Base-by-base conservation (phyloP, 2,888 invertebrate species). In the Idaea straminata region DNA sequence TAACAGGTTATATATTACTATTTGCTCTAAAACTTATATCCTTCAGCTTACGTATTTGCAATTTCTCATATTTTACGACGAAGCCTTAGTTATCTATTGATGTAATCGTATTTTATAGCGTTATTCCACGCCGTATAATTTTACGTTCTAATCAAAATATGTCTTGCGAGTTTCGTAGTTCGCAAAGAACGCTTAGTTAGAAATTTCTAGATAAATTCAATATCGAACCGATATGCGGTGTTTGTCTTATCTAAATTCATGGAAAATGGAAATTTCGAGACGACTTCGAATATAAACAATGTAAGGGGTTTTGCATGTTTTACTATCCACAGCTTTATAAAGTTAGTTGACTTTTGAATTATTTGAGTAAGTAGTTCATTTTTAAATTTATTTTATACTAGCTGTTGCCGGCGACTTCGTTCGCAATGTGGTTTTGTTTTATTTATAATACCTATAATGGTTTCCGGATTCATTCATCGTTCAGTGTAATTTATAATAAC, bases 171-270 rank as follows among this genome's bases (percentile, higher is more conserved):
- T 47, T 47, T 47, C 47, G 47, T 47, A 47, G 47, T 47, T 47
- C 47, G 47, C 47, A 47, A 13, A 47, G 7, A 47, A 47, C 47
- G 47, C 47, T 47, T 47, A 47, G 47, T 47, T 47, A 47, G 47
- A 47, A 47, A 62, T 62, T 62, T 61, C 62, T 64, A 69, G 65
- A 63, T 65, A 15, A 69, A 69, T 66, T 69, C 67, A 66, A 68
- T 66, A 66, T 25, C 25, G 58, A 36, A 59, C n/a, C 61, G 61
- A 60, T 64, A 59, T 67, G 59, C 59, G 64, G 63, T 65, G 61
- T 59, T 62, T 67, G 67, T 68, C 72, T 72, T 74, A 74, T 74
- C 67, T 72, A 63, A 69, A 74, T 74, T 71, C 73, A 74, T 72
- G 66, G 73, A 72, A 74, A 74, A 74, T 72, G 73, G 71, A 72